Evolutionary conservation across 2,113 vertebrate species (phyloP).

Genomic region (Chinchilla lanigera): DNA sequence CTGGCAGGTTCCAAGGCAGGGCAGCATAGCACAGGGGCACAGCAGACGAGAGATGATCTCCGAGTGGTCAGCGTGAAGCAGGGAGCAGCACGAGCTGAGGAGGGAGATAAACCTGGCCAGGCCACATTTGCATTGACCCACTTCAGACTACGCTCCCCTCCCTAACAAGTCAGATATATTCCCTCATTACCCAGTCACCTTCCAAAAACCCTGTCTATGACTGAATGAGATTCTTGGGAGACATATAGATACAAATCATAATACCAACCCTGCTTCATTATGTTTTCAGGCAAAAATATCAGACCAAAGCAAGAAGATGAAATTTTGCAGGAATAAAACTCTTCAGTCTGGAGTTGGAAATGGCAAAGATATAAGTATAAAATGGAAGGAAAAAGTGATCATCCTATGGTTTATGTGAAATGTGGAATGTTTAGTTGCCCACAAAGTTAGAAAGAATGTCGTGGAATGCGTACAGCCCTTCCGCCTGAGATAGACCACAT

Average conservation of each 20-base stretch:
- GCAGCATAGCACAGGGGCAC: background rate
- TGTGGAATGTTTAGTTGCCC: background rate
- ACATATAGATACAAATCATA: background rate
- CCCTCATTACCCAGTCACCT: background rate
- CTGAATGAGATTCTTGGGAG: background rate
- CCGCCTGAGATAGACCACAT: background rate
- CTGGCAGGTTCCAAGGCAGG: background rate
- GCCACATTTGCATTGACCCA: background rate
- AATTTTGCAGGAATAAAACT: conserved; percentile 2
- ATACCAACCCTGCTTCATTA: background rate
- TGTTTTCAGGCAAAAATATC: conserved; percentile 44
- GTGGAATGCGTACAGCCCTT: background rate
- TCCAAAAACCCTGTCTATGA: background rate
- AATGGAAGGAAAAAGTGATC: background rate
- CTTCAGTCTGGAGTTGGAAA: background rate
- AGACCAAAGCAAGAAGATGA: conserved; percentile 29
- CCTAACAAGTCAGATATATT: background rate
- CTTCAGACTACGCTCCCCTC: background rate
- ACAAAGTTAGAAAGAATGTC: background rate
- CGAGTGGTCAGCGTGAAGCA: background rate
- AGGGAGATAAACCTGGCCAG: background rate
- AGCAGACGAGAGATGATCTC: background rate
- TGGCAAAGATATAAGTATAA: background rate
- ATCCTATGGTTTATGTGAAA: conserved; percentile 24
- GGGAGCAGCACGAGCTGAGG: background rate